phyloP scores from a whole-genome alignment of 2,888 invertebrate species.

The Cephonodes hylas region DNA sequence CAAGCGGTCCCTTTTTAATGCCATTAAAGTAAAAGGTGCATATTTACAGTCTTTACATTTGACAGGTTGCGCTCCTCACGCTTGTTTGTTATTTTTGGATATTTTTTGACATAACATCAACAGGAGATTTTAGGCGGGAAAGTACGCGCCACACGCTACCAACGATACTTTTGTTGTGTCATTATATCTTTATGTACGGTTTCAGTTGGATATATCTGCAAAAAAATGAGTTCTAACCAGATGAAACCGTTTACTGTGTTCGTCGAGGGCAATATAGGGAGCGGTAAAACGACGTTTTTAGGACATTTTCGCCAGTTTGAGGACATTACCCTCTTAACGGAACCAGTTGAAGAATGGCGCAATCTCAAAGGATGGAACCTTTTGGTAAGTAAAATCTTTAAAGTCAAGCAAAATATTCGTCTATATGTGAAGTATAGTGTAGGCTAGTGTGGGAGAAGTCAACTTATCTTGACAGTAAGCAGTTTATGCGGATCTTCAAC shows the following conservation, averaged over 20 bases:
- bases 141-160: constrained; percentile 14
- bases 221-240: constrained; percentile 55
- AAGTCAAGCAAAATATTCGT: too few species aligned
- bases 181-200: constrained; percentile 22
- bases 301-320: constrained; percentile 88
- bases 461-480: too few species aligned
- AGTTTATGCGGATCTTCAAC: too few species aligned
- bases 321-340: constrained; percentile 84
- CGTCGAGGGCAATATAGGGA: constrained; percentile 94
- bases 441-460: too few species aligned
- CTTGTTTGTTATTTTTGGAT: constrained; percentile 53
- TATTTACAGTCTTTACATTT: constrained; percentile 36
- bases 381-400: constrained; percentile 65
- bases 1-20: constrained; percentile 17
- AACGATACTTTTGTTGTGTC: constrained; percentile 8
- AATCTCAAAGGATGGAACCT: constrained; percentile 90
- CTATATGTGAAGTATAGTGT: too few species aligned
- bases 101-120: not conserved
- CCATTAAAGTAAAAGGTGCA: constrained; percentile 48
- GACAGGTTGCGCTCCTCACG: constrained; percentile 46
- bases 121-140: constrained; percentile 58
- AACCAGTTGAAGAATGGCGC: constrained; percentile 93
- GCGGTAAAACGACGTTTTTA: constrained; percentile 94
- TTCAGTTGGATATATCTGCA: constrained; percentile 37
- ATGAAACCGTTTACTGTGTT: constrained; percentile 89